Percentiles rank a stretch among this genome's conserved stretches.
These are phyloP conservation scores for Halisarca cf. caerulea DNA, from an alignment of 37 sponge, comb jelly and placozoan genomes.

Conservation along the genomic window DNA sequence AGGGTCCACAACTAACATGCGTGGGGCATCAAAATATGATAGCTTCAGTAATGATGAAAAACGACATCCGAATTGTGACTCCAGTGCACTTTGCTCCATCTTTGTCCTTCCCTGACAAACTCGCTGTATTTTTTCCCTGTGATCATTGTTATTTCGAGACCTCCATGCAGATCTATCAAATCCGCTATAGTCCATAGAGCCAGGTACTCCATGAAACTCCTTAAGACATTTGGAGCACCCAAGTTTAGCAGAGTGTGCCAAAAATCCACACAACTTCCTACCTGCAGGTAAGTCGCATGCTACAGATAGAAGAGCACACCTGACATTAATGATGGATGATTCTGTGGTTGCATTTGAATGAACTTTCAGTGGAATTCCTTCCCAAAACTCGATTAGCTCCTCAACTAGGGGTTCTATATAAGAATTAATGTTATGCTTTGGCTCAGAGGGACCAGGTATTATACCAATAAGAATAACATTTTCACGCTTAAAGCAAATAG, in stretches of 20 bases:
- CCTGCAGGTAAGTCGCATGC: conserved; percentile 45
- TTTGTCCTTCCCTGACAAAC: not conserved
- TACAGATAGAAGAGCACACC: conserved; percentile 30
- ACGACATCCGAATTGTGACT: not conserved
- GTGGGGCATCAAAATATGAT: conserved; percentile 30
- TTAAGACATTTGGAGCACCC: conserved; percentile 25
- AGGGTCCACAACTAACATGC: conserved; percentile 30
- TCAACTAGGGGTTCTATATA: conserved; percentile 31
- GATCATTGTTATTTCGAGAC: not conserved
- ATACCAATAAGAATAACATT: conserved; percentile 45
- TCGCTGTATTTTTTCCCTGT: not conserved
- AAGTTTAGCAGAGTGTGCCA: conserved; percentile 7
- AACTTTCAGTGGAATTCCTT: conserved; percentile 1
- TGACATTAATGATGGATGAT: not conserved
- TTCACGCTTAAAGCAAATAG: not conserved
- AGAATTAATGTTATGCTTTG: conserved; percentile 12
- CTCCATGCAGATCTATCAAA: conserved; percentile 31
- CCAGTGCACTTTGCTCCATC: not conserved
- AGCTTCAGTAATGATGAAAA: conserved; percentile 21
- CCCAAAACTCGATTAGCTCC: conserved; percentile 22
- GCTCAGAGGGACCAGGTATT: conserved; percentile 42
- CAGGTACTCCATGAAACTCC: conserved; percentile 5
- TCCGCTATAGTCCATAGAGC: conserved; percentile 12
- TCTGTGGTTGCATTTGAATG: not conserved
- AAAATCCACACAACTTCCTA: conserved; percentile 45